Base-by-base conservation (phyloP, 2,797 vertebrate genomes). In the Acanthurus tractus region DNA sequence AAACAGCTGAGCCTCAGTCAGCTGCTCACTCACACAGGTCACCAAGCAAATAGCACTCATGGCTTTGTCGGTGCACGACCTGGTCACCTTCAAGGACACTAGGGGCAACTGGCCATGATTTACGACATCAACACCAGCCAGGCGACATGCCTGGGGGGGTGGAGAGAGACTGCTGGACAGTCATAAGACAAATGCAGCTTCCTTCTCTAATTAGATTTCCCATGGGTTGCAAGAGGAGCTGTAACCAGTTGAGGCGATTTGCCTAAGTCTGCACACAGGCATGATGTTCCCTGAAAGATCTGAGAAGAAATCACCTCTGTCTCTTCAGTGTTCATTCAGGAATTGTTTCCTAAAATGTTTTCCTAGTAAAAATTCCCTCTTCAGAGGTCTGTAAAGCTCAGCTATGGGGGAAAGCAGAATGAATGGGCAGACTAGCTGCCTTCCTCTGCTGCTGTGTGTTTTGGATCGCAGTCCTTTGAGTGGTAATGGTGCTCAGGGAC, bases 181-280 rank as follows among this genome's bases (percentile, higher is more conserved):
- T 92, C 88, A 88, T 78, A 85, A 90, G 84, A 92, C 84, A 76
- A 87, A 85, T 70, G 71, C 74, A 74, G 54, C 79, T 69, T 82
- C 82, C 58, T 65, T 69, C 73, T 85, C 59, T 90, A 85, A 94
- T 93, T 93, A 78, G 81, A 88, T 90, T 92, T 90, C 75, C 86
- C 83, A 73, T 78, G 86, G 86, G 77, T 58, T 84, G 70, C 71
- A 69, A 76, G 65, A 82, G 74, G 72, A 83, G 76, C 74, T 56
- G 65, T 85, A 91, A 91, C 90, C 80, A 82, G 74, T 83, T 71
- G 76, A 70, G 78, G 70, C 58, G 50, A 70, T 70, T 63, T 25
- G 64, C 59, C 78, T 17, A 22, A 65, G 48, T 76, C 68, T 83
- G 72, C 68, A 56, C 73, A 78, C 74, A 83, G 64, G 76, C 78